A percentile compares a stretch with the other conserved stretches of the same genome.
phyloP scores from a whole-genome alignment of 2,888 invertebrate genomes.

The Drosophila fulvimacula region DNA sequence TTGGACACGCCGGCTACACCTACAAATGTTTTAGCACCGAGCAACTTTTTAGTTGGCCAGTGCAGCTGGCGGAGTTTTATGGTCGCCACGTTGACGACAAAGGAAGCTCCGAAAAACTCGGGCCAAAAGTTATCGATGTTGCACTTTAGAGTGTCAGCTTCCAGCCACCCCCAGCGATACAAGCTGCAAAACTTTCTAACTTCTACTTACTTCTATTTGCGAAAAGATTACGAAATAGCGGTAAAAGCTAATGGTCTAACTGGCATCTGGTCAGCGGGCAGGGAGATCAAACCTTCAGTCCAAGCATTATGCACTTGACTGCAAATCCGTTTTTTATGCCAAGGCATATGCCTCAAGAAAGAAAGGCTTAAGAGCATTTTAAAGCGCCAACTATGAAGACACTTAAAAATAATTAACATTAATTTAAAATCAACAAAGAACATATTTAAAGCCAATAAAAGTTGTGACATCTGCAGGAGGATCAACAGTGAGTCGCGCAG shows the following conservation, averaged over 20 bases:
- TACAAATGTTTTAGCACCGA: conserved; percentile 58
- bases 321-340: not conserved
- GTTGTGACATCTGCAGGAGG: too few relatives aligned
- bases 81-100: conserved; percentile 54
- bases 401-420: too few relatives aligned
- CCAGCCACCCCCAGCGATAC: conserved; percentile 5
- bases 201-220: conserved; percentile 24
- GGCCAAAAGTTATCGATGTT: conserved; percentile 73
- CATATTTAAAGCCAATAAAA: too few relatives aligned
- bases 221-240: conserved; percentile 46
- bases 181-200: conserved; percentile 34
- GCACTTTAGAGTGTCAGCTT: conserved; percentile 66
- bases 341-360: too few relatives aligned
- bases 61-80: conserved; percentile 40
- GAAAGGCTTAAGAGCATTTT: too few relatives aligned
- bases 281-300: not conserved
- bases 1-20: conserved; percentile 61
- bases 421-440: too few relatives aligned
- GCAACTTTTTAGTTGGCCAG: conserved; percentile 43
- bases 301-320: conserved; percentile 1
- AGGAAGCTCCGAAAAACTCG: conserved; percentile 41
- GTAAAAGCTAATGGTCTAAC: conserved; percentile 63
- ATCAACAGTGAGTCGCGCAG: too few relatives aligned
- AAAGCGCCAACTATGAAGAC: too few relatives aligned
- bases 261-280: not conserved